Percentiles rank a stretch among this genome's conserved stretches.
Evolutionary conservation across 2,113 vertebrate genomes (phyloP).

Genomic region (Poicephalus gulielmi): DNA sequence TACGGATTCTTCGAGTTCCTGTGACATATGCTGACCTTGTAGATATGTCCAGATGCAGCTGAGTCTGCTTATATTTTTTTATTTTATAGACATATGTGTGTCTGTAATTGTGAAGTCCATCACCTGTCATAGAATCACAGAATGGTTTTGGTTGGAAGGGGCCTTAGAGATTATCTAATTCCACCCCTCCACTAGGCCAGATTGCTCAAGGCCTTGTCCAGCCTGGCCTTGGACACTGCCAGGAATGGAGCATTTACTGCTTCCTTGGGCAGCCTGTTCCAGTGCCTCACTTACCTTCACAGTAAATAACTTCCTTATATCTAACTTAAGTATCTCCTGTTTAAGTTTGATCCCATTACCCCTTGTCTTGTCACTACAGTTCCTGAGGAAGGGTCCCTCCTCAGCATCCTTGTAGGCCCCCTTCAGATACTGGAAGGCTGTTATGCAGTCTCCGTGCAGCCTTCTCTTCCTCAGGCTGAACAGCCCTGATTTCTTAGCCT

Average conservation of each 20-base stretch:
- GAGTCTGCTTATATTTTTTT: slow-evolving; percentile 1
- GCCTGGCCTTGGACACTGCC: not conserved
- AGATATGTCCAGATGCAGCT: not conserved
- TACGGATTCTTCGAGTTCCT: not conserved
- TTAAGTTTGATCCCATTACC: not conserved
- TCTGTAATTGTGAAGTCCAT: slow-evolving; percentile 6
- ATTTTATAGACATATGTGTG: not conserved
- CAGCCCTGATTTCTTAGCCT: too few species aligned
- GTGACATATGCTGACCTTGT: slow-evolving; percentile 14
- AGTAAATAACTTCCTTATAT: not conserved
- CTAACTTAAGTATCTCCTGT: not conserved
- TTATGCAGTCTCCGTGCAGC: too few species aligned
- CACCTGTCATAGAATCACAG: not conserved
- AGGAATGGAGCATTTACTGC: not conserved
- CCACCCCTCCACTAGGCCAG: not conserved
- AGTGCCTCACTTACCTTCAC: not conserved
- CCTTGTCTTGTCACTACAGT: not conserved
- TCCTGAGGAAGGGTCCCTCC: not conserved
- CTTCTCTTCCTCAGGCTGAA: too few species aligned
- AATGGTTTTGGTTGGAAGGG: not conserved
- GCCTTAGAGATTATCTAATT: not conserved
- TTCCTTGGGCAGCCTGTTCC: not conserved
- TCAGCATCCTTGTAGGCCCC: too few species aligned
- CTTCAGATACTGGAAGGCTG: too few species aligned
- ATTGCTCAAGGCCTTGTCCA: not conserved